phyloP scores from a whole-genome alignment of 2,113 vertebrate genomes.

The Halcyon malimbica region DNA sequence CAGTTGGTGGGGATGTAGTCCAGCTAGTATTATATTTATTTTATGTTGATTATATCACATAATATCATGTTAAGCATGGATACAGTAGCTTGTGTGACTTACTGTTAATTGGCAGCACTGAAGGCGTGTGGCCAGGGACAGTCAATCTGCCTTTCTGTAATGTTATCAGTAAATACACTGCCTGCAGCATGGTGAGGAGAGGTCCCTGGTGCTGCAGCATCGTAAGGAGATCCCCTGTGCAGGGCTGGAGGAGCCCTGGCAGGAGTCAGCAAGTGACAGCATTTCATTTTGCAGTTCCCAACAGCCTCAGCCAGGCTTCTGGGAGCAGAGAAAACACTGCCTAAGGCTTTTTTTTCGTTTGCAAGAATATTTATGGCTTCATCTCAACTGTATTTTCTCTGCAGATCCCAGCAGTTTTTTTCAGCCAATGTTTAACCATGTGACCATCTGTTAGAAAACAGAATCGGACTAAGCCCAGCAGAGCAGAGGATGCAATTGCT shows the following conservation, averaged over 20 bases:
- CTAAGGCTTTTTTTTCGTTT: not conserved
- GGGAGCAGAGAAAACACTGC: not conserved
- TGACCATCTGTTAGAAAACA: not conserved
- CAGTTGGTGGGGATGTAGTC: not conserved
- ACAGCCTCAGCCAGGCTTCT: not conserved
- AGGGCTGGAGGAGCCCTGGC: not conserved
- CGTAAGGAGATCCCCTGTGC: not conserved
- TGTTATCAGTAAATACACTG: not conserved
- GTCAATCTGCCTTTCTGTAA: not conserved
- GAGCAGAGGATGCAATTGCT: not conserved
- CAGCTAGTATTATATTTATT: not conserved
- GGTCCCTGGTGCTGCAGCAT: not conserved
- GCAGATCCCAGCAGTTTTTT: not conserved
- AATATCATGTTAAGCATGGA: not conserved
- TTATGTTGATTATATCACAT: not conserved
- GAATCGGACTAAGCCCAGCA: not conserved
- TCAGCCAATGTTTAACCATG: not conserved
- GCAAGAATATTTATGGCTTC: not conserved
- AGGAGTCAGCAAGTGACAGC: not conserved
- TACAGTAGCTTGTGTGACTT: not conserved
- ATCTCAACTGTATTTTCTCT: not conserved
- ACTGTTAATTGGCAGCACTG: not conserved
- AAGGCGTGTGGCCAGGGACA: not conserved
- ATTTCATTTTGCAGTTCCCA: not conserved
- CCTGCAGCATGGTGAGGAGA: not conserved